Evolutionary conservation across 2,797 vertebrate species (phyloP), one percentile per base, ranked within the genome.

Genomic region (Catharus ustulatus): DNA sequence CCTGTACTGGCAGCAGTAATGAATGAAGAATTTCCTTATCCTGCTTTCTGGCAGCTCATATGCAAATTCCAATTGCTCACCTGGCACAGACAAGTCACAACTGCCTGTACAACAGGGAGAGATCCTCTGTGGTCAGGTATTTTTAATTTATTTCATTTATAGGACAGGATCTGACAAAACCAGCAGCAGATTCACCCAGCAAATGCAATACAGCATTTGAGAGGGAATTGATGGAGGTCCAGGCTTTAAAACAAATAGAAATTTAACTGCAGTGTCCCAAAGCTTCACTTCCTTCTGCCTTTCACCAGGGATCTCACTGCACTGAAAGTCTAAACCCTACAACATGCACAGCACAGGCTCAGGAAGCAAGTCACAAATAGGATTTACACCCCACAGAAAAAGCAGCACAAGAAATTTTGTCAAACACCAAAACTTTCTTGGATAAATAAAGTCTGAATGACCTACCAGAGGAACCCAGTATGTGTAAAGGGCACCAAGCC

Each of bases 401-500:
- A 40, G 62, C 46, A 87, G 54, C 71, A 77, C 48, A 73, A 84
- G 51, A 61, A 51, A 29, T 42, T 32, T 48, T 26, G 69, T 81
- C 66, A 87, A 72, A 68, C 57, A 68, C 43, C 40, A 55, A 23
- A 71, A 57, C 23, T 62, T 59, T 29, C 24, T 77, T 20, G 32
- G 90, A 90, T 43, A 71, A 89, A 91, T 29, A 40, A 94, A 82
- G 14, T 15, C 66, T 14, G 10, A 19, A 19, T 15, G 71, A 98
- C 99, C 96, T 98, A 99, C 99, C 99, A 99, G 96, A 87, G 99
- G 99, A 81, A 99, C 99, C 99, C 99, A 99, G 98, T 99, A 99
- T 0, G 99, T 99, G 95, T 99, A 99, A 42, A 99, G 98, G 0
- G 99, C 98, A 0, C 99, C 99, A 2, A 99, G 97, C 30, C 99